These are phyloP conservation scores for Panthera leo DNA, from an alignment of 2,113 vertebrate genomes.

Conservation along the genomic window DNA sequence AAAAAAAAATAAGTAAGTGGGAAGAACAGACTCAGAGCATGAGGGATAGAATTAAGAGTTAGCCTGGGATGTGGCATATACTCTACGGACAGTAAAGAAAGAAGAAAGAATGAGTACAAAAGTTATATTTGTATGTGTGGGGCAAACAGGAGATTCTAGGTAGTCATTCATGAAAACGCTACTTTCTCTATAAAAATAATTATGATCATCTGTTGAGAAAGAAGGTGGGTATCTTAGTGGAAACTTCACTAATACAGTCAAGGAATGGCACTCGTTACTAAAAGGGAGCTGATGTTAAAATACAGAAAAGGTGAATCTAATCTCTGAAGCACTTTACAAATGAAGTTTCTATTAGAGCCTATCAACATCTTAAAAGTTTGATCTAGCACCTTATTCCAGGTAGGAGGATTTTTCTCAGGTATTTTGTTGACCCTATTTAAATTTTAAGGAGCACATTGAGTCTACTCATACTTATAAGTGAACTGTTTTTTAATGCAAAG, in stretches of 20 bases:
- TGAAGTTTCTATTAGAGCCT: neutral
- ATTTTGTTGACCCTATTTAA: constrained; percentile 17
- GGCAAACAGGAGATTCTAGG: neutral
- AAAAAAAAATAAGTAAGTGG: neutral
- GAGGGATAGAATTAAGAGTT: neutral
- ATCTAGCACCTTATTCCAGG: neutral
- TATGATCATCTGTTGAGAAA: neutral
- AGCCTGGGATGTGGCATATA: neutral
- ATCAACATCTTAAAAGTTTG: neutral
- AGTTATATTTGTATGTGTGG: neutral
- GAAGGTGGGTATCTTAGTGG: neutral
- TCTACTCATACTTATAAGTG: neutral
- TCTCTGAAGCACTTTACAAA: neutral
- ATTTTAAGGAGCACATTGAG: neutral
- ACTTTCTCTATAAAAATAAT: neutral
- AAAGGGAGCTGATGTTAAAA: neutral
- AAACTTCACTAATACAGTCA: neutral
- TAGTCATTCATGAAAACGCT: neutral
- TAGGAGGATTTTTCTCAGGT: neutral
- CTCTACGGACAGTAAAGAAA: neutral
- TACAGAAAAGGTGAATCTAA: neutral
- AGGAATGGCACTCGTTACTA: neutral
- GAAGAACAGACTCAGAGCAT: neutral
- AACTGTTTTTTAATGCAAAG: neutral
- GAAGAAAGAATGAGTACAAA: neutral